Conservation (phyloP, 2,113 vertebrate species). For the Stigmatopora argus region DNA sequence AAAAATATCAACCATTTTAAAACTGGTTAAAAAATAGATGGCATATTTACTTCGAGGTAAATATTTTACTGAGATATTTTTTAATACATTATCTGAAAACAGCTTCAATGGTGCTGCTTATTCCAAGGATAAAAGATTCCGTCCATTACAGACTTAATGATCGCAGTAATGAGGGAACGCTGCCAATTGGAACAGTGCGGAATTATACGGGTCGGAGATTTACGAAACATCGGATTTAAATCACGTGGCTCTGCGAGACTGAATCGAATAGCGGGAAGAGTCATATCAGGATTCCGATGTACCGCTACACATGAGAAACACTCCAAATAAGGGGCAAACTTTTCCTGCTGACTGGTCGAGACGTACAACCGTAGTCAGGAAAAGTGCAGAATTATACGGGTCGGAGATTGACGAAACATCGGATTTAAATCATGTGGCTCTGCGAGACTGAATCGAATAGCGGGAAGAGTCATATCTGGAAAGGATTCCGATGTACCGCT, state of each 20-base stretch:
- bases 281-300: not conserved
- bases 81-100: not conserved
- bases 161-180: not conserved
- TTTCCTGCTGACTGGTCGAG: not conserved
- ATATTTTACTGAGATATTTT: not conserved
- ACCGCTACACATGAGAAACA: not conserved
- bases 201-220: not conserved
- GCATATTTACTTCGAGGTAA: not conserved
- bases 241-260: not conserved
- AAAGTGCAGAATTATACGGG: not conserved
- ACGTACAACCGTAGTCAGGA: conserved; percentile 3
- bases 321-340: not conserved
- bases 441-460: not conserved
- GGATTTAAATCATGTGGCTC: not conserved
- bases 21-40: not conserved
- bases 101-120: not conserved
- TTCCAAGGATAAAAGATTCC: not conserved
- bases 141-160: not conserved
- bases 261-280: not conserved
- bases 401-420: not conserved
- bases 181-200: not conserved
- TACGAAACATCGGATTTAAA: not conserved
- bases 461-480: not conserved
- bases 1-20: not conserved
- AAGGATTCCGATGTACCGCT: not conserved